These are phyloP conservation scores for Planiliza haematocheilus DNA, from an alignment of 2,113 vertebrate genomes.

Conservation along the genomic window DNA sequence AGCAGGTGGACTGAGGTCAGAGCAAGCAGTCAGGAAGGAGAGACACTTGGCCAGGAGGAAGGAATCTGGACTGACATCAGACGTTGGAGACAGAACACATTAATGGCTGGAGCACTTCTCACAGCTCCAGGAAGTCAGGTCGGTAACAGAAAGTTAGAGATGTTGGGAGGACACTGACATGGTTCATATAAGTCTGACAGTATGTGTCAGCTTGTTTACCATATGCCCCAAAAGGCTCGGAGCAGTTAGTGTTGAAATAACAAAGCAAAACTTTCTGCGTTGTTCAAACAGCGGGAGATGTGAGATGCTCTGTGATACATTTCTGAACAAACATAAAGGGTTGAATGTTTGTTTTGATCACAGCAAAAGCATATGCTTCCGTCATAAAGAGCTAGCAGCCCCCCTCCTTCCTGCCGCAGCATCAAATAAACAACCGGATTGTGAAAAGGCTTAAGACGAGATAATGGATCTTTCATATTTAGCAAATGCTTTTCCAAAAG, in stretches of 20 bases:
- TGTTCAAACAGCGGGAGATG: not conserved
- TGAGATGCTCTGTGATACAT: not conserved
- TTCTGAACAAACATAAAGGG: not conserved
- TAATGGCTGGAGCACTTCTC: not conserved
- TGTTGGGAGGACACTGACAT: not conserved
- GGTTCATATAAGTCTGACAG: not conserved
- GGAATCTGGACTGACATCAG: too few relatives aligned
- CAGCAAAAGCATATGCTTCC: not conserved
- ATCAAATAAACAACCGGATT: constrained; percentile 1
- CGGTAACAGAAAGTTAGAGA: not conserved
- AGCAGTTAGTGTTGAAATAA: not conserved
- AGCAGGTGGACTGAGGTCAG: too few relatives aligned
- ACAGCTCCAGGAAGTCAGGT: not conserved
- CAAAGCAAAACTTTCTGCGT: not conserved
- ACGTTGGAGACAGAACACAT: not conserved
- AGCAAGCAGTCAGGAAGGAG: too few relatives aligned
- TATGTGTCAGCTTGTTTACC: not conserved
- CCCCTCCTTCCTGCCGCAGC: not conserved
- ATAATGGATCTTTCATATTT: constrained; percentile 21
- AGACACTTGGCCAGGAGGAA: too few relatives aligned
- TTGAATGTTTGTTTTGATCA: not conserved
- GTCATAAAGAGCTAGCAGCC: not conserved
- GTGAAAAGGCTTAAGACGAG: not conserved
- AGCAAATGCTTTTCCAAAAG: constrained; percentile 26
- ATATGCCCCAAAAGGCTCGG: not conserved